These are phyloP conservation scores for Chelonus formosanus DNA, from an alignment of 2,888 invertebrate species.

Conservation along the genomic window DNA sequence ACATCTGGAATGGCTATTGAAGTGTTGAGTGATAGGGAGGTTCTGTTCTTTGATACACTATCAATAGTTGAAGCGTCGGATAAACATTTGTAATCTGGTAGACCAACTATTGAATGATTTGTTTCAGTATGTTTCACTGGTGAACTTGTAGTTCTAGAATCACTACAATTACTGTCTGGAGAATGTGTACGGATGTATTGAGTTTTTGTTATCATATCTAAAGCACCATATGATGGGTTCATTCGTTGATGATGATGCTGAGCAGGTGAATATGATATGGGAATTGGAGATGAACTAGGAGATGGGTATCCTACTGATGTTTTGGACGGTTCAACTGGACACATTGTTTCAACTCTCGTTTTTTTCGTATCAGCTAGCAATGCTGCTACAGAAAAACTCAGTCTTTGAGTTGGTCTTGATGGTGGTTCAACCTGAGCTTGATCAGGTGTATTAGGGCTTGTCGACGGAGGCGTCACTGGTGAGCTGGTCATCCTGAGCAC, in stretches of 20 bases:
- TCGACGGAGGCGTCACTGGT: conserved; percentile 55
- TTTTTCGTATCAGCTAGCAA: conserved; percentile 68
- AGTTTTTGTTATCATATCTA: conserved; percentile 1
- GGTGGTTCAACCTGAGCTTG: conserved; percentile 43
- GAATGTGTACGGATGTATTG: conserved; percentile 24
- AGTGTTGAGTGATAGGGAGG: background rate
- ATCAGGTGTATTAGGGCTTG: conserved; percentile 52
- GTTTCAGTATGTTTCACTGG: conserved; percentile 25
- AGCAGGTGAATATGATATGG: conserved; percentile 43
- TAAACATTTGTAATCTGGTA: too few relatives aligned
- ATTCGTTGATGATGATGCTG: conserved; percentile 27
- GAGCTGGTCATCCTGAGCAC: conserved; percentile 62
- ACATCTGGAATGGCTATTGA: conserved; percentile 26
- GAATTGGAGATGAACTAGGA: conserved; percentile 38
- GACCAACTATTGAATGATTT: conserved; percentile 1
- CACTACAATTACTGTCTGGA: conserved; percentile 22
- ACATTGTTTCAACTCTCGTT: conserved; percentile 25
- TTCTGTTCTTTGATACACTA: background rate
- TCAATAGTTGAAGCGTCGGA: too few relatives aligned
- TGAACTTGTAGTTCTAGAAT: conserved; percentile 17
- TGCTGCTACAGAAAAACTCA: conserved; percentile 71
- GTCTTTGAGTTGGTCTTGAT: conserved; percentile 48
- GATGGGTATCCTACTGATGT: conserved; percentile 21
- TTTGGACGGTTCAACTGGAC: conserved; percentile 17
- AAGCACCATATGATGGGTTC: background rate